Base-by-base conservation (phyloP, 2,888 invertebrate genomes). In the Myathropa florea region DNA sequence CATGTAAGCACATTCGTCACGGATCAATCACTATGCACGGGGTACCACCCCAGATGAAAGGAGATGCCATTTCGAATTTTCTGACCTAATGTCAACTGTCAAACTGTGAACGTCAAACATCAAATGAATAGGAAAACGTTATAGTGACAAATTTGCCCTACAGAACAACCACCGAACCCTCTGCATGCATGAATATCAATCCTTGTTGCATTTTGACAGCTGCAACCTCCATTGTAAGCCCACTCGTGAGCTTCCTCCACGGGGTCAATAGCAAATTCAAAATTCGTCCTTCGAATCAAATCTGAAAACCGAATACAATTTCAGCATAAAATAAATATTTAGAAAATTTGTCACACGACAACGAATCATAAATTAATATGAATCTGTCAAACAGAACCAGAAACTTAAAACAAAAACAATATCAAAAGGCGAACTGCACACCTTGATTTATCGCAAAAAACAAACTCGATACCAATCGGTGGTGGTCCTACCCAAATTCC, bases 401-500 rank as follows among this genome's bases (percentile, higher is more conserved):
- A 57, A 57, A 57, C 23, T 57, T 9, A 67, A 73, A 65, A 61
- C 33, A 33, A 33, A 33, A 33, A 63, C 36, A 33, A 24, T 10
- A 61, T 28, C 18, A 4, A 18, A n/a, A 18, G 46, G 46, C 18
- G 46, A 81, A 60, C 39, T 83, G 86, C 86, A 75, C 83, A 75
- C 83, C 72, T 86, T 83, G 78, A 83, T 83, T 83, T 75, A 86
- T 73, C 65, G 75, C 73, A 86, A 71, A 71, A 71, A 64, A 75
- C 33, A 67, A 68, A 82, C 57, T 61, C 75, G 83, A 86, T 83
- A 65, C 78, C 73, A 83, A 79, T 86, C 78, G 70, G 55, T 65
- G 70, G 64, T 73, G 72, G 83, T 86, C 83, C 86, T 86, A 83
- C 83, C 86, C 86, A 83, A 86, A 86, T 86, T 86, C 86, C 86